phyloP scores from a whole-genome alignment of 2,888 invertebrate genomes.

The Biston stratarius region DNA sequence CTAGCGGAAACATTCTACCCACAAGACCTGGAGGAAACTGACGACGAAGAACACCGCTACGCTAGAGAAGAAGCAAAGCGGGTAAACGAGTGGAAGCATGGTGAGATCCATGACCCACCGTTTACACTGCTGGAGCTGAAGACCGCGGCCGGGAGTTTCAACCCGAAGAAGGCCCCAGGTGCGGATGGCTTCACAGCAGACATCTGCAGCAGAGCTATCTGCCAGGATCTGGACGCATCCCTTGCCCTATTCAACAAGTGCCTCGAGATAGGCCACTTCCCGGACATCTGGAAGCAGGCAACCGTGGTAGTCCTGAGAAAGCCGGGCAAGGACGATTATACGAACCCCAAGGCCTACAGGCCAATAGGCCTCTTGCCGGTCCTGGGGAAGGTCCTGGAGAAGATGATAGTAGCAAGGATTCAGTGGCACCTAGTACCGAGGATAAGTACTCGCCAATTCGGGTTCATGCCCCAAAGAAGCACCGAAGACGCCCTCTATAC shows the following conservation, averaged over 20 bases:
- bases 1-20: slow-evolving; percentile 6
- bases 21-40: background rate
- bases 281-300: background rate
- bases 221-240: too few relatives aligned
- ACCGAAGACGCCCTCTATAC: too few relatives aligned
- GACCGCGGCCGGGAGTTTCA: slow-evolving; percentile 8
- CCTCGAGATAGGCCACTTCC: background rate
- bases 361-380: too few relatives aligned
- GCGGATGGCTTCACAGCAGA: slow-evolving; percentile 28
- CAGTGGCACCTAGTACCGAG: background rate
- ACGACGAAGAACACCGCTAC: slow-evolving; percentile 2
- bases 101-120: slow-evolving; percentile 10
- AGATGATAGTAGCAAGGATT: too few relatives aligned
- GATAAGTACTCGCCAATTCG: slow-evolving; percentile 14
- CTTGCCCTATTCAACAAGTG: too few relatives aligned
- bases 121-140: slow-evolving; percentile 22
- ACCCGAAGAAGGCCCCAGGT: slow-evolving; percentile 36
- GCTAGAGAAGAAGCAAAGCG: background rate
- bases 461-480: slow-evolving; percentile 26
- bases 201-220: slow-evolving; percentile 19
- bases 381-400: too few relatives aligned
- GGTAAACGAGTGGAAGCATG: background rate
- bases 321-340: background rate
- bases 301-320: background rate
- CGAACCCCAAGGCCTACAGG: too few relatives aligned